A percentile compares a stretch with the other conserved stretches of the same genome.
phyloP scores from a whole-genome alignment of 2,797 vertebrate genomes.

The Pantherophis vulpinus region DNA sequence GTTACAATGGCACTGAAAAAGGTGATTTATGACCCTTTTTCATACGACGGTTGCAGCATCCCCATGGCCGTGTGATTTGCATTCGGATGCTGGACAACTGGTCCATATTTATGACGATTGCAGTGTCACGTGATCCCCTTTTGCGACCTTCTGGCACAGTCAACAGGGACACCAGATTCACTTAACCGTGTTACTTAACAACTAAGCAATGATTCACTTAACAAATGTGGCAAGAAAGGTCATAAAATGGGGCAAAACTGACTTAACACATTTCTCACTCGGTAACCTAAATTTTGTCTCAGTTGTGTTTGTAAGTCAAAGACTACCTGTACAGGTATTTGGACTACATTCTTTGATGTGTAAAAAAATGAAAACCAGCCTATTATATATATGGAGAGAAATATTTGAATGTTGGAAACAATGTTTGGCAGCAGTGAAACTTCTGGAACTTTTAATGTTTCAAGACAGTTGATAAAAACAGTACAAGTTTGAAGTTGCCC shows the following conservation, averaged over 20 bases:
- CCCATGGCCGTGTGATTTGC: neutral
- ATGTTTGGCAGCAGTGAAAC: neutral
- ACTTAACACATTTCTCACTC: neutral
- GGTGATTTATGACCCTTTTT: neutral
- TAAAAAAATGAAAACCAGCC: neutral
- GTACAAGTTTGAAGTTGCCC: neutral
- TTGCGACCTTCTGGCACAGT: neutral
- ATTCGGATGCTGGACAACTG: neutral
- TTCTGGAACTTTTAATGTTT: neutral
- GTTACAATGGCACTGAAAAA: neutral
- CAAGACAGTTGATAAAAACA: neutral
- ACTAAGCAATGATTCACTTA: neutral
- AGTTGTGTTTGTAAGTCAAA: neutral
- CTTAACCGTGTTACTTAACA: neutral
- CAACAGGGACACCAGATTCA: neutral
- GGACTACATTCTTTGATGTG: neutral
- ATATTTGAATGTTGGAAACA: neutral
- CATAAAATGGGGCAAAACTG: neutral
- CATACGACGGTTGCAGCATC: neutral
- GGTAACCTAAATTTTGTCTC: neutral
- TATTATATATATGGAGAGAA: neutral
- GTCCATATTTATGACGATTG: neutral
- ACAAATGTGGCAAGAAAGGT: neutral
- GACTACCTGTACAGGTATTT: neutral
- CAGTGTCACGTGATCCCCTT: neutral